Evolutionary conservation across 2,888 invertebrate species (phyloP).

Genomic region (Eupeodes latifasciatus): DNA sequence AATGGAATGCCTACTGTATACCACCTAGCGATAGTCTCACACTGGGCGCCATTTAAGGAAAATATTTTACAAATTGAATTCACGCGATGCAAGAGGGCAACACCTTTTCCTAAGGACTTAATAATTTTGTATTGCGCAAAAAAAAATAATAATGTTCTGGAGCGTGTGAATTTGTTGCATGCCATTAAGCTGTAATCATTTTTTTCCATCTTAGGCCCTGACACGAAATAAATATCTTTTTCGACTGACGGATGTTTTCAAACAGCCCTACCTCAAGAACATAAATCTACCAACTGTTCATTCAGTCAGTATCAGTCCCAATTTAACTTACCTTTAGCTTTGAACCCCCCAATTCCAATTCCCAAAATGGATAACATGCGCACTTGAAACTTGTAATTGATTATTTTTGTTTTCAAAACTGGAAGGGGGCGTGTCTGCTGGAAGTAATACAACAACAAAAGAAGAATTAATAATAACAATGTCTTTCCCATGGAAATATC

Average conservation of each 20-base stretch:
- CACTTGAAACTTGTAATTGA: slow-evolving; percentile 21
- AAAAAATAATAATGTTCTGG: neutral
- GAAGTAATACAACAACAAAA: neutral
- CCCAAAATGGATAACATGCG: slow-evolving; percentile 67
- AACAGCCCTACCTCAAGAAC: slow-evolving; percentile 21
- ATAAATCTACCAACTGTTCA: slow-evolving; percentile 42
- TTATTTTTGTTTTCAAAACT: slow-evolving; percentile 52
- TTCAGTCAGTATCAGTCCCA: neutral
- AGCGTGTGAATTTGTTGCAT: slow-evolving; percentile 62
- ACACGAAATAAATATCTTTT: slow-evolving; percentile 9
- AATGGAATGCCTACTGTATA: slow-evolving; percentile 13
- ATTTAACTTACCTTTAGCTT: slow-evolving; percentile 14
- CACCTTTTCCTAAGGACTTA: slow-evolving; percentile 40
- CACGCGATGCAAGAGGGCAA: slow-evolving; percentile 80
- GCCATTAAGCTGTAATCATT: neutral
- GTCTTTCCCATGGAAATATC: slow-evolving; percentile 58
- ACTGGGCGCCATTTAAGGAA: slow-evolving; percentile 69
- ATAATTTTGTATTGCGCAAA: neutral
- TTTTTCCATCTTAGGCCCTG: neutral
- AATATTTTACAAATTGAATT: slow-evolving; percentile 81
- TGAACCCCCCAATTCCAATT: slow-evolving; percentile 13
- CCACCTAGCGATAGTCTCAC: slow-evolving; percentile 5
- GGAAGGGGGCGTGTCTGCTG: slow-evolving; percentile 50
- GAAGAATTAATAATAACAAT: slow-evolving; percentile 36
- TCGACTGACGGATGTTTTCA: neutral